Percentiles rank a stretch among this genome's conserved stretches.
phyloP scores from a whole-genome alignment of 2,888 invertebrate genomes.

The Mechanitis messenoides region DNA sequence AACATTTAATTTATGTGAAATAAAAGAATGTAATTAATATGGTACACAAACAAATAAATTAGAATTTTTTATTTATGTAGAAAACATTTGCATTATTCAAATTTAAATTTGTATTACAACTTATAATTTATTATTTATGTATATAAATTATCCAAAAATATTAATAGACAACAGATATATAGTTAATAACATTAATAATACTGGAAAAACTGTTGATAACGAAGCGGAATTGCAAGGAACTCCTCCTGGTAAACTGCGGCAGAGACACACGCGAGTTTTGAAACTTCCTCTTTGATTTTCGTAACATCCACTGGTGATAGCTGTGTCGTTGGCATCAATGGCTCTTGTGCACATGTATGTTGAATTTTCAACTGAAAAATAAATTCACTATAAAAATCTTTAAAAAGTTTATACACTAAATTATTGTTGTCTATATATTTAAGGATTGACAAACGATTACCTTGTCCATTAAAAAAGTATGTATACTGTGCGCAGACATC shows the following conservation, averaged over 20 bases:
- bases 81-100: too few species aligned
- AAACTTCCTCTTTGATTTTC: conserved; percentile 65
- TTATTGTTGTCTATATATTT: background rate
- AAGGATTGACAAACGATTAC: conserved; percentile 48
- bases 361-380: conserved; percentile 77
- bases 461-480: conserved; percentile 76
- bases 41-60: too few species aligned
- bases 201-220: conserved; percentile 5
- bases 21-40: too few species aligned
- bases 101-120: too few species aligned
- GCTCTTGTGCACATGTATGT: conserved; percentile 83
- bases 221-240: conserved; percentile 46
- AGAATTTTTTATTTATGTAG: too few species aligned
- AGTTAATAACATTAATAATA: conserved; percentile 7
- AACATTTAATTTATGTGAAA: too few species aligned
- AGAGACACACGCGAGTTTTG: conserved; percentile 58
- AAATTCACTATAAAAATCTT: background rate
- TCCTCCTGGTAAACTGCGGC: conserved; percentile 54
- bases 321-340: conserved; percentile 59
- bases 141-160: background rate
- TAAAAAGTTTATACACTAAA: background rate
- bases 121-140: too few species aligned
- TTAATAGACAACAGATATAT: conserved; percentile 1
- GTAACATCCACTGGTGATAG: conserved; percentile 77
- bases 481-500: conserved; percentile 81